These are phyloP conservation scores for Parapsyche elsis DNA, from an alignment of 1,140 invertebrate genomes.

Conservation along the genomic window DNA sequence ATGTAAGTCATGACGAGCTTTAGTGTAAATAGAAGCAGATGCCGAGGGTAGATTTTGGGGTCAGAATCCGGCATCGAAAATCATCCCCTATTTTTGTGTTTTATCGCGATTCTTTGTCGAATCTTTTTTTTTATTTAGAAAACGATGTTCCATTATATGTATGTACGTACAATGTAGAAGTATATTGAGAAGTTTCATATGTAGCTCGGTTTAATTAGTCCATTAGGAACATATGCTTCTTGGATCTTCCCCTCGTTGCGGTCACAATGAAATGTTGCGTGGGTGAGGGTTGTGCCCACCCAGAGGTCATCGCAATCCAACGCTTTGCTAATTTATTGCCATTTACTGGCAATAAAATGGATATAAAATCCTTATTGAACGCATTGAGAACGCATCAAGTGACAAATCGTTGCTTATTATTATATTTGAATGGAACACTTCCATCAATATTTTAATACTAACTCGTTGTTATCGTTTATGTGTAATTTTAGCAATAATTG, in stretches of 20 bases:
- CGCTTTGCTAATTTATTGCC: constrained; percentile 21
- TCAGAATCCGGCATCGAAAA: constrained; percentile 11
- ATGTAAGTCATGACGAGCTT: constrained; percentile 46
- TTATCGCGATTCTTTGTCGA: neutral
- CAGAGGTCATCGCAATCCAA: constrained; percentile 22
- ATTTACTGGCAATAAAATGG: constrained; percentile 18
- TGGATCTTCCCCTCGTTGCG: constrained; percentile 11
- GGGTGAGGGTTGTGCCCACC: neutral
- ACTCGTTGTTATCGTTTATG: too few species aligned
- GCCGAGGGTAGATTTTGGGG: constrained; percentile 34
- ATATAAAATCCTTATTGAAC: constrained; percentile 17
- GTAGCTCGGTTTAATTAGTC: constrained; percentile 16
- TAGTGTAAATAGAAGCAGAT: constrained; percentile 55
- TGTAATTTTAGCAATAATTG: too few species aligned
- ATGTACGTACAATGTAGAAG: neutral
- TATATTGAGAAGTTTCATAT: neutral
- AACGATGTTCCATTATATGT: neutral
- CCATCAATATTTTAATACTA: too few species aligned
- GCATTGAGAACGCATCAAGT: neutral
- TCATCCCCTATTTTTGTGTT: constrained; percentile 28
- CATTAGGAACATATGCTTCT: constrained; percentile 11
- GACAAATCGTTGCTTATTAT: too few species aligned
- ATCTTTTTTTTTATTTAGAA: neutral
- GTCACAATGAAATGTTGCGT: constrained; percentile 6
- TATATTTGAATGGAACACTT: too few species aligned